Evolutionary conservation across 2,888 invertebrate species (phyloP).

Genomic region (Poecilobothrus nobilitatus): DNA sequence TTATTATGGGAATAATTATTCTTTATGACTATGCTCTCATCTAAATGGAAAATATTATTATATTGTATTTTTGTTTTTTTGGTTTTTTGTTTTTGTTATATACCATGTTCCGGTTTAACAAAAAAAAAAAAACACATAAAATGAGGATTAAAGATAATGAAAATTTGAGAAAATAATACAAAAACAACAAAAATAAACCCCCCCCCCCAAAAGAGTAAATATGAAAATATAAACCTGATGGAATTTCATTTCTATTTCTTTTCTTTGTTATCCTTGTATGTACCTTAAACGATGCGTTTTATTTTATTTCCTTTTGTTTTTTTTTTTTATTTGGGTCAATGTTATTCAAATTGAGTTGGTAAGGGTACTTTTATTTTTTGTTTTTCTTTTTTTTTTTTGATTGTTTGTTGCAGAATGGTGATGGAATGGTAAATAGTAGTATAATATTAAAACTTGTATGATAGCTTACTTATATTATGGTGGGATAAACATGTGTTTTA

Average conservation of each 20-base stretch:
- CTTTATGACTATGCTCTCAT: not conserved
- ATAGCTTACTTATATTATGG: too few relatives aligned
- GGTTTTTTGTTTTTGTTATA: not conserved
- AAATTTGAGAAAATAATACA: not conserved
- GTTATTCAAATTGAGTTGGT: constrained; percentile 1
- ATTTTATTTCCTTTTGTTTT: not conserved
- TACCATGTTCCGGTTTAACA: not conserved
- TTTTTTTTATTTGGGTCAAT: not conserved
- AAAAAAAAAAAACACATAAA: not conserved
- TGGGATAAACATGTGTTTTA: too few relatives aligned
- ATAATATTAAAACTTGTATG: too few relatives aligned
- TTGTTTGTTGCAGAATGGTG: too few relatives aligned
- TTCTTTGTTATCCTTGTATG: not conserved
- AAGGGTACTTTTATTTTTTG: not conserved
- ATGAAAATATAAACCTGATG: not conserved
- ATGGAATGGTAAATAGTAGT: too few relatives aligned
- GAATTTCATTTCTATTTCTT: not conserved
- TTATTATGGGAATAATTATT: not conserved
- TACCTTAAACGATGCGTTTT: not conserved
- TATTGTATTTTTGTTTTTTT: not conserved
- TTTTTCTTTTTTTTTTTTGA: too few relatives aligned
- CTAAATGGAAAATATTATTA: not conserved
- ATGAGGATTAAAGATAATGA: not conserved
- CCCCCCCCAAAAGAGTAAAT: too few relatives aligned
- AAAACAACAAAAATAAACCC: not conserved